Evolutionary conservation across 2,888 invertebrate genomes (phyloP), one percentile per base, ranked within the genome.

Genomic region (Hololepta plana): DNA sequence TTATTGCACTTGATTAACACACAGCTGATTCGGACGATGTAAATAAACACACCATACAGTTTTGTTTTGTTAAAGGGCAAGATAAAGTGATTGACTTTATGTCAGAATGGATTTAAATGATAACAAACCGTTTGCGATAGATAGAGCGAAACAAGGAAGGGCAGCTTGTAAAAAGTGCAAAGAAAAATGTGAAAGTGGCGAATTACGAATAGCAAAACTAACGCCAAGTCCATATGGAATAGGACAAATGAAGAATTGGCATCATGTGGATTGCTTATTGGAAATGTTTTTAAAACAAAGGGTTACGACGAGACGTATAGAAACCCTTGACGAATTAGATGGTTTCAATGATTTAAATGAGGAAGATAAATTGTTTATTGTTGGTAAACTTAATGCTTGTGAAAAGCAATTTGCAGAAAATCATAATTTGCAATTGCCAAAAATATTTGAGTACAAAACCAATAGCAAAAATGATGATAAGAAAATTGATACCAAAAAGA

Each of bases 131-230:
- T 80, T 75, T 52, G 66, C 60, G 28, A 67, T 72, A 6, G 88
- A 88, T 38, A 66, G 75, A 34, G 84, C 85, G 0, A 85, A 85
- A 55, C 64, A 71, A 7, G 79, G 79, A 0, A 62, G 77, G 25
- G 77, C 88, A 1, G 67, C 69, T 8, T 90, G 90, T 46, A 87
- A 87, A 51, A 81, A 76, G 42, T 90, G 88, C 51, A 88, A 87
- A 56, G 59, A 66, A 31, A 74, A 74, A 43, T 75, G 84, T 42
- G 66, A 67, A 2, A 66, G 70, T 43, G 80, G 73, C 12, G 62
- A 67, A 31, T 44, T 85, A 22, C 61, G 88, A 30, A 56, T 88
- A 23, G 87, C 79, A 0, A 87, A 85, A 50, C 36, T 82, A 10
- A 65, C 70, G 3, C 55, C 73, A 2, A 88, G 82, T 52, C 82